These are phyloP conservation scores for Saccostrea echinata DNA, from an alignment of 1,140 invertebrate species.

Conservation along the genomic window DNA sequence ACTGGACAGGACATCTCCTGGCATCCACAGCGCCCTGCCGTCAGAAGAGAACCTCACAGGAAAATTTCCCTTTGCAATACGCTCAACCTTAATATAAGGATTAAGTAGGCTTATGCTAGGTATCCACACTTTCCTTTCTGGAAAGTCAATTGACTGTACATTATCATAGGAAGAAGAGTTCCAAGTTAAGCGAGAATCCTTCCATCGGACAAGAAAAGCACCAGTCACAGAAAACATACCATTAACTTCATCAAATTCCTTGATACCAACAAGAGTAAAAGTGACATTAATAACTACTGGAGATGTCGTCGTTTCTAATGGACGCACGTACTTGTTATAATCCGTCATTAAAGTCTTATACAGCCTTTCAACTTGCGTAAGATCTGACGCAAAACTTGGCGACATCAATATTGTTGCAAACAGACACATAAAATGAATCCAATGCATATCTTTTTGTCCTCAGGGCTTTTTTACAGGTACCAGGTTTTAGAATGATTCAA, in stretches of 20 bases:
- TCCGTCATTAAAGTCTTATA: constrained; percentile 27
- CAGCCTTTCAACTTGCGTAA: constrained; percentile 8
- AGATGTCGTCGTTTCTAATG: not conserved
- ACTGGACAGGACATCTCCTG: constrained; percentile 43
- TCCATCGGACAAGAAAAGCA: constrained; percentile 40
- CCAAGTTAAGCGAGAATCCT: constrained; percentile 44
- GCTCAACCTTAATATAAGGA: not conserved
- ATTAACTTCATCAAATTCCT: constrained; percentile 45
- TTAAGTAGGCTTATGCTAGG: constrained; percentile 35
- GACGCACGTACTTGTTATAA: constrained; percentile 41
- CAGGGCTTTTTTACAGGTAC: too few relatives aligned
- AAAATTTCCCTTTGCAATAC: constrained; percentile 15
- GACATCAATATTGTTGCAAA: not conserved
- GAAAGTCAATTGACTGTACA: not conserved
- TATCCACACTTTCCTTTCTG: constrained; percentile 34
- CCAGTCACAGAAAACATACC: constrained; percentile 42
- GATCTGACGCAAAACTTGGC: not conserved
- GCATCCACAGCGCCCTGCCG: constrained; percentile 9
- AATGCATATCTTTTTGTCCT: too few relatives aligned
- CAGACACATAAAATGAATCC: too few relatives aligned
- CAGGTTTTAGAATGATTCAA: too few relatives aligned
- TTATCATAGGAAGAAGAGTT: not conserved
- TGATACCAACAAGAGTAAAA: constrained; percentile 31
- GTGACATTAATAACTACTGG: constrained; percentile 17
- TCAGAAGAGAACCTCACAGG: not conserved